A percentile compares a stretch with the other conserved stretches of the same genome.
phyloP scores from a whole-genome alignment of 2,113 vertebrate species.

The Muntiacus reevesi region DNA sequence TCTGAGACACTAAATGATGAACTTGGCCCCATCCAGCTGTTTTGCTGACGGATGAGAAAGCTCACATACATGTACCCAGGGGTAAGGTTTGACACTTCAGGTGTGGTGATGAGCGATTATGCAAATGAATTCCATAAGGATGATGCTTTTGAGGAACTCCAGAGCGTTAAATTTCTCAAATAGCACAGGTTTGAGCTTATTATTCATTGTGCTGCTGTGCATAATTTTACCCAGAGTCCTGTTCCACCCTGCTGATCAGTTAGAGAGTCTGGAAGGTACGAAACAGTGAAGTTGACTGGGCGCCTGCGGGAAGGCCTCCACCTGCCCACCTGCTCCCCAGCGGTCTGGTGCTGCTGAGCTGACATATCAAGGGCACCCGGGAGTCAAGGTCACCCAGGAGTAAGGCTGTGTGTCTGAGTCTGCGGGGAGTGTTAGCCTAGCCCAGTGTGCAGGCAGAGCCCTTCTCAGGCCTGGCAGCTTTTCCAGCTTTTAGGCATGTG shows the following conservation, averaged over 20 bases:
- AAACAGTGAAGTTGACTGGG: background rate
- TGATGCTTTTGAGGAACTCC: conserved; percentile 12
- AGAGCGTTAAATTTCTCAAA: background rate
- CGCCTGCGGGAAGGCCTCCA: background rate
- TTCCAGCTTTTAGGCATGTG: background rate
- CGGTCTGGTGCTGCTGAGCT: background rate
- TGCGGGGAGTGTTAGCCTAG: background rate
- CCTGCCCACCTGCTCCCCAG: conserved; percentile 8
- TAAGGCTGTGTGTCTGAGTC: background rate
- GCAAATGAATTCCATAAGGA: background rate
- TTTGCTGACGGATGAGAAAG: background rate
- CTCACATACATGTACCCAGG: background rate
- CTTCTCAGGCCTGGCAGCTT: background rate
- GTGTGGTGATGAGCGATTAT: background rate
- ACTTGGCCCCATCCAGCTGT: background rate
- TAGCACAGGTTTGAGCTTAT: background rate
- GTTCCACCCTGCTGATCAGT: conserved; percentile 34
- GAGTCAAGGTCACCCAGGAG: background rate
- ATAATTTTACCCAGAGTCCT: background rate
- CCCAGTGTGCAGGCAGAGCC: background rate
- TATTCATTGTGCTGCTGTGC: background rate
- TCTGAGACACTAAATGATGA: background rate
- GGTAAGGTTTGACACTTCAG: background rate
- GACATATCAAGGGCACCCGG: background rate
- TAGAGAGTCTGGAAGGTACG: background rate